Evolutionary conservation across 2,888 invertebrate genomes (phyloP), one percentile per base, ranked within the genome.

Genomic region (Zelleria hepariella): DNA sequence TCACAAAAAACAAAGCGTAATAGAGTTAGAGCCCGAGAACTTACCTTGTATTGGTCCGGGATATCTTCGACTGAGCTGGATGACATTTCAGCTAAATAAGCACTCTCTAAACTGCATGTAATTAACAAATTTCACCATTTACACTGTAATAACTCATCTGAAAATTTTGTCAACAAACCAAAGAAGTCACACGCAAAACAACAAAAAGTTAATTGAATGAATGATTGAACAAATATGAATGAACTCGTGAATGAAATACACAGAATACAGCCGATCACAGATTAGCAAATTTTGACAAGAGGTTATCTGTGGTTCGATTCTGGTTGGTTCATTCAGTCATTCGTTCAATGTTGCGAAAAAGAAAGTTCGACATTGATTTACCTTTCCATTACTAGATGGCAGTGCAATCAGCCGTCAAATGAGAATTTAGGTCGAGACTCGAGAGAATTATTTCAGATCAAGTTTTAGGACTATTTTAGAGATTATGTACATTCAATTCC

Each of bases 391-490:
- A 58, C 57, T 18, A 60, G 60, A 58, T 60, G 60, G 60, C 60
- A 58, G 24, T 25, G 21, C 20, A 32, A 53, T 63, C 61, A 64
- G 58, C 64, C 63, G 67, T 68, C 70, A 69, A 66, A 84, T 78
- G 76, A 65, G 77, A 84, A 82, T 84, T 78, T 75, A 66, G 77
- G 84, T 82, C 73, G 84, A 81, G 86, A 86, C n/a, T 85, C 83
- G 81, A 75, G 77, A 73, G 75, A 78, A 76, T 18, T 57, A 57
- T 48, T 48, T 57, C 24, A 57, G 25, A 57, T n/a, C 47, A 57
- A 48, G 57, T 57, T 57, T 57, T 57, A 57, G 21, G 10, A 26
- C 47, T 57, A 57, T 57, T 48, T 24, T 57, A 57, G 24, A 48
- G 24, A 24, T 15, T 47, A 23, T 6, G 24, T 24, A 18, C 20